Base-by-base conservation (phyloP, 2,113 vertebrate genomes). In the Syrrhaptes paradoxus region DNA sequence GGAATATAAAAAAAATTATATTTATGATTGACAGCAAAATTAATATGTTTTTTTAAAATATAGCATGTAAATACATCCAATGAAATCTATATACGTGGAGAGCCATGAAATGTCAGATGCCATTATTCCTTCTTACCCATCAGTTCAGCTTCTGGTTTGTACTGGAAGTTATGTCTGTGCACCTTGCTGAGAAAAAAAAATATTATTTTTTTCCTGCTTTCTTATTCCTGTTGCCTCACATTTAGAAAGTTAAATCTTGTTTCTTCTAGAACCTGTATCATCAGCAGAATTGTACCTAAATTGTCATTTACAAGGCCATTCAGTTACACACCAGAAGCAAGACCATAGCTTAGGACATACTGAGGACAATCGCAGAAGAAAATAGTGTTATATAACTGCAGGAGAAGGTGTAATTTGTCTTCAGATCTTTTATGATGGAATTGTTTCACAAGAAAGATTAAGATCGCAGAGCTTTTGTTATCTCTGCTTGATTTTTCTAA, bases 131-230 rank as follows among this genome's bases (percentile, higher is more conserved):
- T 91, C 36, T 46, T 71, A 77, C 6, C 41, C 34, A 65, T 48
- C 24, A 38, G 7, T 74, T 67, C 52, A 43, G 6, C 12, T 85
- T 63, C 41, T 55, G 11, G 8, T 48, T 54, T 75, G 14, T 72
- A 54, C 41, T 78, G 34, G 12, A 89, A 91, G 12, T 25, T 65
- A 43, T 2, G 0, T 26, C 28, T 66, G 6, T n/a, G 19, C 31
- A 59, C 13, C 4, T 85, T 43, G 22, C 4, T 59, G 2, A 36
- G 9, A 18, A 3, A 52, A 84, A n/a, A 29, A 16, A 28, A 5
- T 0, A 3, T 0, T 6, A 3, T 29, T 17, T 10, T 15, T 12
- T 10, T 0, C 3, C 11, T 24, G 5, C 1, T 34, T 75, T 84
- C 75, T 82, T 63, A 52, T 75, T 82, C 24, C 22, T 43, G 6